Base-by-base conservation (phyloP, 2,113 vertebrate genomes). In the Seriola rivoliana region DNA sequence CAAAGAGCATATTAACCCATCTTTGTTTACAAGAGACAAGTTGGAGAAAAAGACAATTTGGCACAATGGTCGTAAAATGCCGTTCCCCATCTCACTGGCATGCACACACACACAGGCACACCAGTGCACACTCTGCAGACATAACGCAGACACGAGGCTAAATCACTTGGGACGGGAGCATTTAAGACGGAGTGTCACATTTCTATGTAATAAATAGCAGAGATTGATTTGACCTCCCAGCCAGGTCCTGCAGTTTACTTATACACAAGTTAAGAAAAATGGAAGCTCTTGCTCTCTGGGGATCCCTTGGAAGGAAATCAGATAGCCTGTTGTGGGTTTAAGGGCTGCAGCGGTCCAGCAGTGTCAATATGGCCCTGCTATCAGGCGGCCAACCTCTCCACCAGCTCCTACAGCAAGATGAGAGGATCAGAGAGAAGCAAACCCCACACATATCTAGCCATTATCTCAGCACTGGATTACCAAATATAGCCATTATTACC, bases 181-280 rank as follows among this genome's bases (percentile, higher is more conserved):
- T 97, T 98, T 98, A 97, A 97, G 96, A 97, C 93, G 93, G 95
- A 95, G 97, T 97, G 97, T 98, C 97, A 96, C 95, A 96, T 99
- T 99, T 99, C 97, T 63, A 95, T 96, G 97, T 97, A 98, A 99
- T 99, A 98, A 99, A 99, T 96, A 97, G 97, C 96, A 97, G 79
- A 92, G 96, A 98, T 98, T 99, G 97, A 97, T 97, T 97, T 97
- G 94, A 96, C 97, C 96, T 97, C 96, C 96, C 95, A 94, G 96
- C 93, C 96, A 80, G 96, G 96, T 97, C 96, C 93, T 91, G 91
- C 95, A 96, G 95, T 96, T 97, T 97, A 95, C 96, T 96, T 96
- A 96, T 96, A 96, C 92, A 94, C 94, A 95, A 96, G 94, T 96
- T 95, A 93, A 88, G 95, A 96, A 97, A 98, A 97, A 97, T 95